phyloP scores from a whole-genome alignment of 2,888 invertebrate genomes.

The Tenthredo livida region DNA sequence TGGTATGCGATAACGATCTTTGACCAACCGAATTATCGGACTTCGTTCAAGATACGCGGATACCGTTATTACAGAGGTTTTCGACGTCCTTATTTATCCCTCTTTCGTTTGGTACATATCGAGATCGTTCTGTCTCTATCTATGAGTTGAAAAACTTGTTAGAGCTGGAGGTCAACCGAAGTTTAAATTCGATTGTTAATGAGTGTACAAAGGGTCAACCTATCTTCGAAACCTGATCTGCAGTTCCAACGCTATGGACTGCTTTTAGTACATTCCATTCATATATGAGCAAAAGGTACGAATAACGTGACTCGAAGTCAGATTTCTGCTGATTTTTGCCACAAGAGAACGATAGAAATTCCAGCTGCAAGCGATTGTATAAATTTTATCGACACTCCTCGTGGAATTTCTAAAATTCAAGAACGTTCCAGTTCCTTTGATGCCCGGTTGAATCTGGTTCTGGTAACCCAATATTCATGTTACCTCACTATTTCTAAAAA shows the following conservation, averaged over 20 bases:
- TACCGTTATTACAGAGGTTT: constrained; percentile 3
- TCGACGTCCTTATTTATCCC: neutral
- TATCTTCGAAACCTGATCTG: neutral
- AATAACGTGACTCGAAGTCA: constrained; percentile 1
- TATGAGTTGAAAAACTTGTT: constrained; percentile 10
- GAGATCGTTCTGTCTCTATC: neutral
- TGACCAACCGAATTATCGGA: constrained; percentile 30
- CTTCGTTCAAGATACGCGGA: neutral
- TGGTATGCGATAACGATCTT: constrained; percentile 20
- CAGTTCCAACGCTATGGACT: constrained; percentile 12
- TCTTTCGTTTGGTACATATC: neutral
- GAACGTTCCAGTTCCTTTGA: constrained; percentile 12
- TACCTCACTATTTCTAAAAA: constrained; percentile 27
- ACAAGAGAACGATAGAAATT: neutral
- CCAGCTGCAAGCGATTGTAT: constrained; percentile 17
- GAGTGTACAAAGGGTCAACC: neutral
- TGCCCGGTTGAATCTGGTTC: constrained; percentile 7
- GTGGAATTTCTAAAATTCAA: neutral
- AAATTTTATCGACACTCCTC: neutral
- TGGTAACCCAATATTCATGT: neutral
- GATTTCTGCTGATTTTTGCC: neutral
- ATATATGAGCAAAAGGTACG: neutral
- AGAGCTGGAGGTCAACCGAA: neutral
- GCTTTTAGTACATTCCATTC: neutral
- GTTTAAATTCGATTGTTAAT: constrained; percentile 23